Percentiles rank a stretch among this genome's conserved stretches.
These are phyloP conservation scores for Caenorhabditis sp. DNA, from an alignment of 2,888 invertebrate genomes.

Conservation along the genomic window DNA sequence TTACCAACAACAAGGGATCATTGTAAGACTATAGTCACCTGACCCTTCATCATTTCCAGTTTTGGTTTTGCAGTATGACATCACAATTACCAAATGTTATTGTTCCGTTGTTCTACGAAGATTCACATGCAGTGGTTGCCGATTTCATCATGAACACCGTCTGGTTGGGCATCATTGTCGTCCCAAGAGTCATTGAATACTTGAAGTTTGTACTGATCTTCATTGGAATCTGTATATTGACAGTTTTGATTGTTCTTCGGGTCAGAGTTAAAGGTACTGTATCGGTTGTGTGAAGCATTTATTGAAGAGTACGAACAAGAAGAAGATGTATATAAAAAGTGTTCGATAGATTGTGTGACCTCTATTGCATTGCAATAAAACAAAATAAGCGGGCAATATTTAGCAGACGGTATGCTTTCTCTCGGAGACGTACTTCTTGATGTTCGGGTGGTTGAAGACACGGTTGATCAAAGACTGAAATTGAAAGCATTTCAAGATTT, in stretches of 20 bases:
- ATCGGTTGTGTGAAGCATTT: slow-evolving; percentile 21
- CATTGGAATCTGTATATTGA: slow-evolving; percentile 19
- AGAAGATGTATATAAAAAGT: background rate
- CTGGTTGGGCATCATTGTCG: slow-evolving; percentile 61
- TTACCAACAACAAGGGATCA: slow-evolving; percentile 45
- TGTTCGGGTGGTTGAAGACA: slow-evolving; percentile 71
- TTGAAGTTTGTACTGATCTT: slow-evolving; percentile 36
- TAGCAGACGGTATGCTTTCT: slow-evolving; percentile 58
- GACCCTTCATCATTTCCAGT: slow-evolving; percentile 10
- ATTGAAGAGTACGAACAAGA: slow-evolving; percentile 1
- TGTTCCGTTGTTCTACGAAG: slow-evolving; percentile 57
- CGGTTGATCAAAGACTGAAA: slow-evolving; percentile 68
- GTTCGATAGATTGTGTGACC: background rate
- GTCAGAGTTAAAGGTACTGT: slow-evolving; percentile 39
- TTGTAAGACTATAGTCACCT: slow-evolving; percentile 28
- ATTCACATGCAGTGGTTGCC: slow-evolving; percentile 55
- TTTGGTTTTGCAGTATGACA: slow-evolving; percentile 42
- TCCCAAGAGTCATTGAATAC: slow-evolving; percentile 53
- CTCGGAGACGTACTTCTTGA: slow-evolving; percentile 66
- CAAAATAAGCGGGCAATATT: background rate
- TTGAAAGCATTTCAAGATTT: background rate
- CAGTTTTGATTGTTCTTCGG: slow-evolving; percentile 26
- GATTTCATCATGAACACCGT: slow-evolving; percentile 57
- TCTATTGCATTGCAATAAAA: background rate
- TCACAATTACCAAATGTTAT: slow-evolving; percentile 57